These are phyloP conservation scores for Liasis olivaceus DNA, from an alignment of 2,797 vertebrate genomes.

Conservation along the genomic window DNA sequence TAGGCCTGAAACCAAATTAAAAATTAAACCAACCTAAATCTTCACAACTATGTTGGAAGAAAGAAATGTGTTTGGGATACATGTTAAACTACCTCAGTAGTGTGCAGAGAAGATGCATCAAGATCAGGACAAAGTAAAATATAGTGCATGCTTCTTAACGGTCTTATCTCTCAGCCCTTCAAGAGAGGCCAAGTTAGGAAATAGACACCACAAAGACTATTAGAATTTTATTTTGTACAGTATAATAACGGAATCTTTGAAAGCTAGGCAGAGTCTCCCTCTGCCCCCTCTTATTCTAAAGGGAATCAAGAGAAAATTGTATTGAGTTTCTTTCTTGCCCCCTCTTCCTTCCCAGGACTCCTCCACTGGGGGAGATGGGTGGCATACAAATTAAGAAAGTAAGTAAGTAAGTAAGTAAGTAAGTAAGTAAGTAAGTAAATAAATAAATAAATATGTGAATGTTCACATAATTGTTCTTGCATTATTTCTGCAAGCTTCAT, in stretches of 20 bases:
- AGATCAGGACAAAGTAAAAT: neutral
- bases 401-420: too few relatives aligned
- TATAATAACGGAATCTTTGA: neutral
- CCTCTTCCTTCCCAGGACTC: neutral
- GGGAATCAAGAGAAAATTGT: neutral
- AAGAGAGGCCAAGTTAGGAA: neutral
- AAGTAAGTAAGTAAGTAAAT: too few relatives aligned
- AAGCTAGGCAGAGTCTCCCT: neutral
- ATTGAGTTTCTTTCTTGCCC: neutral
- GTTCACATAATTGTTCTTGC: neutral
- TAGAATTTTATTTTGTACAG: neutral
- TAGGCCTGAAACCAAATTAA: slow-evolving; percentile 8
- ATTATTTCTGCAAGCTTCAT: neutral
- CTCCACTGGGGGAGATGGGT: too few relatives aligned
- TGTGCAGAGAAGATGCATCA: neutral
- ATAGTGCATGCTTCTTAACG: neutral
- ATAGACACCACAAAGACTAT: neutral
- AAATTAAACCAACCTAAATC: neutral
- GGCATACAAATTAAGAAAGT: too few relatives aligned
- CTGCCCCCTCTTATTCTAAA: neutral
- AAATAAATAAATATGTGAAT: neutral
- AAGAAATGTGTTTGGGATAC: neutral
- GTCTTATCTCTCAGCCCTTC: neutral
- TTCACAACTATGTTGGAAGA: neutral
- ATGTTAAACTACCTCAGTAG: neutral